Evolutionary conservation across 2,797 vertebrate species (phyloP), one percentile per base, ranked within the genome.

Genomic region (Carduelis carduelis): DNA sequence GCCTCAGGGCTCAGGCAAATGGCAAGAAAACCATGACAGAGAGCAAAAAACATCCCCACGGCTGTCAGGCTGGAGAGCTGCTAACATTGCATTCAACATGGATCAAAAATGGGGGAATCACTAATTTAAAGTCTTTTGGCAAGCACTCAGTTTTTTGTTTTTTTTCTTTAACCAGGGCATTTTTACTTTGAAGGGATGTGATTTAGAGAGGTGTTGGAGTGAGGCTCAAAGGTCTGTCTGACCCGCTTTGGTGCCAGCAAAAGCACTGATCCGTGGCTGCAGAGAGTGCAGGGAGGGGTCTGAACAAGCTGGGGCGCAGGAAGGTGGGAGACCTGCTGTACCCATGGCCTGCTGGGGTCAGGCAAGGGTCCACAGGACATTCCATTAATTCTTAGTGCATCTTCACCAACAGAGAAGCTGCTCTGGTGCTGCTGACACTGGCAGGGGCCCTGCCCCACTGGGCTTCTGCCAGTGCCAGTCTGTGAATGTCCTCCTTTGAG

Each of bases 1-100:
- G 79, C 85, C 85, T 89, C 10, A 4, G 56, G 68, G 76, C 87
- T 94, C 63, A 59, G 56, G 88, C 56, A 55, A 94, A 77, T 1
- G 1, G 77, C 55, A 76, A 72, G 79, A 72, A 72, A 86, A 83
- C 49, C 8, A 3, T 65, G 78, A n/a, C 1, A 14, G 74, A 49
- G 70, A 56, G 19, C 5, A 35, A 69, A 46, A 83, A 86, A 83
- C 53, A 11, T 61, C 46, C 74, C 50, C 13, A 8, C 0, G 1
- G 66, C n/a, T 94, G 55, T 89, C 64, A 85, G 87, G 28, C 66
- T 49, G 49, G 37, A 70, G 68, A 87, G 53, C 64, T 70, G 87
- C 52, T 85, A 84, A 32, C 2, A 0, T 9, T 83, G 76, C 37
- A 20, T 63, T 35, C 44, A 63, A 28, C n/a, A 23, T 43, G 55